phyloP scores from a whole-genome alignment of 2,797 vertebrate species.

The Acomys russatus region DNA sequence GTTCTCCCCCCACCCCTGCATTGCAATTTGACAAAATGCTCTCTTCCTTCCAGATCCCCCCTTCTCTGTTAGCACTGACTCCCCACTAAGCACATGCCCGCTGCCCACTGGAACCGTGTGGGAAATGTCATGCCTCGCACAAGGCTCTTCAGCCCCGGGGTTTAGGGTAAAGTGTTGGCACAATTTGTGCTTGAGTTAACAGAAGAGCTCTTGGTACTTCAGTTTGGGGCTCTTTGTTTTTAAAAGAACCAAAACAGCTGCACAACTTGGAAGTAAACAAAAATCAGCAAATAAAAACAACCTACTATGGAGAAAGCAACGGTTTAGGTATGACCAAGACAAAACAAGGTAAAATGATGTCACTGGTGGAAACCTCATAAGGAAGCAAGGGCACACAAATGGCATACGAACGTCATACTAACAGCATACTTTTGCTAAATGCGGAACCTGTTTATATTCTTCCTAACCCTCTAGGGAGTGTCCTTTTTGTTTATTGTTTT shows the following conservation, averaged over 20 bases:
- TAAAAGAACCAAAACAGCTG: slow-evolving; percentile 39
- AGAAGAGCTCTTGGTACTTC: slow-evolving; percentile 13
- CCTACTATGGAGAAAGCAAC: neutral
- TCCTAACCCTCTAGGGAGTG: neutral
- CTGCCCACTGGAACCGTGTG: accelerated
- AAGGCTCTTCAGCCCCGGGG: neutral
- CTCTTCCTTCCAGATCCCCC: slow-evolving; percentile 58
- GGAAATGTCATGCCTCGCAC: neutral
- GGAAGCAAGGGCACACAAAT: neutral
- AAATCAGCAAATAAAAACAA: slow-evolving; percentile 13
- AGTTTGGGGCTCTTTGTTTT: neutral
- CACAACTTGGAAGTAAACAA: slow-evolving; percentile 25
- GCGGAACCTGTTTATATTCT: neutral
- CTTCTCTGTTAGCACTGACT: slow-evolving; percentile 45
- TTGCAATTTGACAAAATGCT: slow-evolving; percentile 69
- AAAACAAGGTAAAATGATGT: slow-evolving; percentile 6
- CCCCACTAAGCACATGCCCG: neutral
- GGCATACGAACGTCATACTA: too few species aligned
- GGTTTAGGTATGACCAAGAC: neutral
- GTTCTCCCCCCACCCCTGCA: slow-evolving; percentile 23
- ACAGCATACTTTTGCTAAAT: neutral
- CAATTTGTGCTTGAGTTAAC: neutral
- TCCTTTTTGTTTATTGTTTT: neutral
- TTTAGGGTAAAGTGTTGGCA: neutral
- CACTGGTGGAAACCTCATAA: neutral